Base-by-base conservation (phyloP, 2,113 vertebrate species). In the Catharus minimus region DNA sequence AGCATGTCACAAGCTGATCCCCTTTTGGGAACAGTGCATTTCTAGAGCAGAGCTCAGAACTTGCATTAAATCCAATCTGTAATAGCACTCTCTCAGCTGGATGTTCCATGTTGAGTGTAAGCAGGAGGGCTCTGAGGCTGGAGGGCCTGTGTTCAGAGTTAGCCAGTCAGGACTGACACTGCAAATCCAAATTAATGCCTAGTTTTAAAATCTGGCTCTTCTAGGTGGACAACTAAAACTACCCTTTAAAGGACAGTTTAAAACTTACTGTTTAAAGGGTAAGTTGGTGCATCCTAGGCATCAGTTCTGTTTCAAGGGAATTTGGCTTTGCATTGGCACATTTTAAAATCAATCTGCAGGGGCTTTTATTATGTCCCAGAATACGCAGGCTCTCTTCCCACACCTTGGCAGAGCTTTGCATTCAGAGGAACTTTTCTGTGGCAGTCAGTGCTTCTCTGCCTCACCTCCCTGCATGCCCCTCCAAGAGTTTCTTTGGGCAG, bases 401-500 rank as follows among this genome's bases (percentile, higher is more conserved):
- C 36, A 30, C 67, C 44, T n/a, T 38, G 8, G 39, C 52, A 66
- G 56, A 43, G 38, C 19, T 58, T 21, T 71, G 30, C 5, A 8
- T 23, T 67, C 79, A 41, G 41, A 28, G 28, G 50, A 43, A 27
- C 44, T 33, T 65, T 18, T 12, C 74, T 38, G 4, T 38, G 32
- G 17, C 39, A 38, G 15, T 32, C 60, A 10, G 36, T 33, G 10
- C 15, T 41, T 11, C 26, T 50, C 33, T 84, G 49, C 49, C n/a
- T 68, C 2, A 2, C 16, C 43, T 57, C 39, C 7, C 28, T 36
- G 30, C 15, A 13, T 0, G 0, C 22, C 30, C 36, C 22, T 75
- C 15, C 12, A 28, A 15, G 10, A 16, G 15, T 22, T 15, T 47
- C 27, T 27, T 50, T 23, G 33, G 32, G 27, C 21, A 15, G 44